phyloP scores from a whole-genome alignment of 2,888 invertebrate species.

The Drosophila testacea region DNA sequence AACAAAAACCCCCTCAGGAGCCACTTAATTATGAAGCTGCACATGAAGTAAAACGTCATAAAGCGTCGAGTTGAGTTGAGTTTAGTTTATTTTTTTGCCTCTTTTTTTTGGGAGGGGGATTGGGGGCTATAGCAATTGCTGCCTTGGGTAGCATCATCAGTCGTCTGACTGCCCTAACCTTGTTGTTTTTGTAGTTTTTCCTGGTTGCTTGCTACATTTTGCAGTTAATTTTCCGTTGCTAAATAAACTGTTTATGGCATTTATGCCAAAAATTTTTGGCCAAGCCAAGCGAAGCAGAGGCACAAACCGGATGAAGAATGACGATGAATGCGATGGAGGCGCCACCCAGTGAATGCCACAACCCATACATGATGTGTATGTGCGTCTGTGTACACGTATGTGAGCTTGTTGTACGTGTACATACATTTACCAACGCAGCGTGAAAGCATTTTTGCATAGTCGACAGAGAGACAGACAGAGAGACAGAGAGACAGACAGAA shows the following conservation, averaged over 20 bases:
- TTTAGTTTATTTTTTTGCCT: constrained; percentile 15
- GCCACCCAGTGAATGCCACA: constrained; percentile 36
- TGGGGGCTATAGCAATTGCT: constrained; percentile 45
- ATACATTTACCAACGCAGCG: constrained; percentile 13
- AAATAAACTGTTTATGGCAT: constrained; percentile 83
- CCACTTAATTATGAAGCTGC: constrained; percentile 80
- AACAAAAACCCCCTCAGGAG: constrained; percentile 33
- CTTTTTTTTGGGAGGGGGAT: constrained; percentile 8
- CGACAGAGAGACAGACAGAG: constrained; percentile 27
- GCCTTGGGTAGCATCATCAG: constrained; percentile 70
- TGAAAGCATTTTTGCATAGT: constrained; percentile 65
- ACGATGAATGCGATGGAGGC: constrained; percentile 48
- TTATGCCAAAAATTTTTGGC: constrained; percentile 80
- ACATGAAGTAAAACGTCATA: constrained; percentile 81
- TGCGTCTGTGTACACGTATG: constrained; percentile 20
- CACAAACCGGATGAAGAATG: constrained; percentile 54
- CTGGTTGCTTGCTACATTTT: constrained; percentile 65
- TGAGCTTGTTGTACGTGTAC: constrained; percentile 8
- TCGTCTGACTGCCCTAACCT: constrained; percentile 53
- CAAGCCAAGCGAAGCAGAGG: constrained; percentile 38
- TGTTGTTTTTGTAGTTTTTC: constrained; percentile 26
- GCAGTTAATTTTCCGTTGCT: constrained; percentile 83
- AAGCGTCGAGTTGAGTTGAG: constrained; percentile 68
- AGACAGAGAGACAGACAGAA: constrained; percentile 8
- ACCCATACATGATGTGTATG: constrained; percentile 5